Percentiles rank a stretch among this genome's conserved stretches.
Evolutionary conservation across 2,113 vertebrate species (phyloP).

Genomic region (Eurypyga helias): DNA sequence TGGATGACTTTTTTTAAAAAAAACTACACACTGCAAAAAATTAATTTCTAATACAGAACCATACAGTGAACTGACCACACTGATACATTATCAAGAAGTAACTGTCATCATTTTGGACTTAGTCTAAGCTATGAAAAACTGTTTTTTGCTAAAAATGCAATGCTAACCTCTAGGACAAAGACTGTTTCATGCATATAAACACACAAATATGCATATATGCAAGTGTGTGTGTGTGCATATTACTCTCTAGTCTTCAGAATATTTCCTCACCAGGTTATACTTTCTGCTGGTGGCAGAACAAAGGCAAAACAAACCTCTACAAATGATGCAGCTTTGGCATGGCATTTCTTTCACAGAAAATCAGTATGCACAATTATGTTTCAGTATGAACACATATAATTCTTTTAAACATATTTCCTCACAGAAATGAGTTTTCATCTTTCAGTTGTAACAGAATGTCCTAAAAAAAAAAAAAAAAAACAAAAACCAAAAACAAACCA

Average conservation of each 20-base stretch:
- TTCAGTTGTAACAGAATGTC: neutral
- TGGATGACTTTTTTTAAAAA: neutral
- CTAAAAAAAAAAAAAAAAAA: neutral
- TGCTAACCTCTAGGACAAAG: neutral
- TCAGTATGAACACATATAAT: neutral
- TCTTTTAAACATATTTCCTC: neutral
- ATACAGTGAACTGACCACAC: neutral
- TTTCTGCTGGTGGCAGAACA: neutral
- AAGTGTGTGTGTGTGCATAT: accelerated
- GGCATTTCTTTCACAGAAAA: neutral
- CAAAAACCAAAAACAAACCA: too few species aligned
- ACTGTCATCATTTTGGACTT: neutral
- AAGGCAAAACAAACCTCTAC: neutral
- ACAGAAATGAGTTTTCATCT: neutral
- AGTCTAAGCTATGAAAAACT: neutral
- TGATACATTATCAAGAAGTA: neutral
- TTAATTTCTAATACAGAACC: neutral
- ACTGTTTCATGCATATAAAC: neutral
- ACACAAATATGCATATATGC: neutral
- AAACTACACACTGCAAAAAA: neutral
- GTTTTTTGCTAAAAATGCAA: neutral
- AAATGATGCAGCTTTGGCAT: neutral
- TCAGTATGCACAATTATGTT: neutral
- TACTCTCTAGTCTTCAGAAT: neutral
- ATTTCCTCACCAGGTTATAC: neutral